Percentiles rank a stretch among this genome's conserved stretches.
Evolutionary conservation across 1,140 invertebrate species (phyloP).

Genomic region (Eupristina koningsbergeri): DNA sequence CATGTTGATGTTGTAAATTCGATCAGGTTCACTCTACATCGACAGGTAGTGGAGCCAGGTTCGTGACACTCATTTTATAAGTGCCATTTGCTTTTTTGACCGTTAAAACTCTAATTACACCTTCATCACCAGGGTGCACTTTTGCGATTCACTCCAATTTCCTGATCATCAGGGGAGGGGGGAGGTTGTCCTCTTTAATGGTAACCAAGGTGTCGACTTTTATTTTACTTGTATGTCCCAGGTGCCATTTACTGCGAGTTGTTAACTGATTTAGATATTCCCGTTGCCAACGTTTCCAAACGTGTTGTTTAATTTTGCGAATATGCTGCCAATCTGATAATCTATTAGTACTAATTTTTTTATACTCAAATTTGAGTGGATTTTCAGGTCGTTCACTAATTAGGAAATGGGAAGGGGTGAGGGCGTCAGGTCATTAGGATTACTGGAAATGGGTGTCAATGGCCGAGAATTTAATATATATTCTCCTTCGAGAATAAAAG

Average conservation of each 20-base stretch:
- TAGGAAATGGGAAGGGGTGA: slow-evolving; percentile 19
- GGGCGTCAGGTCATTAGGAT: slow-evolving; percentile 11
- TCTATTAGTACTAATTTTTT: background rate
- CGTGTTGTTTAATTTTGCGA: too few relatives aligned
- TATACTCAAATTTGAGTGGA: too few relatives aligned
- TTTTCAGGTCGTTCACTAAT: slow-evolving; percentile 19
- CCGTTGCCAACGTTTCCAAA: too few relatives aligned
- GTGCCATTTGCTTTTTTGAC: background rate
- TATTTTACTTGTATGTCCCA: background rate
- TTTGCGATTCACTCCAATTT: too few relatives aligned
- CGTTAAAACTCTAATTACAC: background rate
- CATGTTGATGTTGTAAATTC: too few relatives aligned
- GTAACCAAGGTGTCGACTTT: slow-evolving; percentile 21
- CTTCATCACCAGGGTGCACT: too few relatives aligned
- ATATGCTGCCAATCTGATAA: slow-evolving; percentile 16
- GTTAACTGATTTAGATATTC: too few relatives aligned
- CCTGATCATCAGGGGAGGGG: too few relatives aligned
- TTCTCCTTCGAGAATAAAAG: slow-evolving; percentile 1
- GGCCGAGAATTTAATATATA: background rate
- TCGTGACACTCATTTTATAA: background rate
- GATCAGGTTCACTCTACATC: too few relatives aligned
- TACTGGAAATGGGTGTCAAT: too few relatives aligned
- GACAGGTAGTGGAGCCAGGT: background rate
- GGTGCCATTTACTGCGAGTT: too few relatives aligned
- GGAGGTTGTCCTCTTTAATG: too few relatives aligned